These are phyloP conservation scores for Periparus ater DNA, from an alignment of 2,797 vertebrate species.

Conservation along the genomic window DNA sequence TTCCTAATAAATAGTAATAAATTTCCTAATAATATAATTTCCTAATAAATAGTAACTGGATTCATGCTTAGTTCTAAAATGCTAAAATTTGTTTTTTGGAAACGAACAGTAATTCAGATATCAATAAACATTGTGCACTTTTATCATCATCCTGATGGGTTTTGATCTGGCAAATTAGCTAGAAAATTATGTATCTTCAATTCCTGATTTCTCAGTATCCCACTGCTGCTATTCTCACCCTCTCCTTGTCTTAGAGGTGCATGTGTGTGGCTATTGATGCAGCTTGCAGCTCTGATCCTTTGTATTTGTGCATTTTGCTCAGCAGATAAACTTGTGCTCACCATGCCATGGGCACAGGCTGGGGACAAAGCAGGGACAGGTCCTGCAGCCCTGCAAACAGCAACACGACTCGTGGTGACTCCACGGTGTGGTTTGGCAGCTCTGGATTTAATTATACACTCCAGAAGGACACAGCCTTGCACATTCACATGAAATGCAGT, in stretches of 20 bases:
- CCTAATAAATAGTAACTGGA: conserved; percentile 39
- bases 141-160: conserved; percentile 30
- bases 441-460: neutral
- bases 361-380: neutral
- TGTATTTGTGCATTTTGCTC: neutral
- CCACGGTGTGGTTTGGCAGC: neutral
- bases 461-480: neutral
- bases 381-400: neutral
- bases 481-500: neutral
- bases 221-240: neutral
- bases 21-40: conserved; percentile 54
- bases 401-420: neutral
- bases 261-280: fast-evolving
- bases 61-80: conserved; percentile 48
- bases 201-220: neutral
- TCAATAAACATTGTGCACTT: conserved; percentile 39
- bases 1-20: conserved; percentile 31
- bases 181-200: neutral
- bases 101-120: conserved; percentile 38
- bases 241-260: neutral
- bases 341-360: fast-evolving
- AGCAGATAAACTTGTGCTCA: neutral
- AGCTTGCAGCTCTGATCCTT: neutral
- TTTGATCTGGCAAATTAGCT: neutral
- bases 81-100: neutral